Conservation (phyloP, 37 sponge, comb jelly and placozoan genomes). For the Beroe forskalii region DNA sequence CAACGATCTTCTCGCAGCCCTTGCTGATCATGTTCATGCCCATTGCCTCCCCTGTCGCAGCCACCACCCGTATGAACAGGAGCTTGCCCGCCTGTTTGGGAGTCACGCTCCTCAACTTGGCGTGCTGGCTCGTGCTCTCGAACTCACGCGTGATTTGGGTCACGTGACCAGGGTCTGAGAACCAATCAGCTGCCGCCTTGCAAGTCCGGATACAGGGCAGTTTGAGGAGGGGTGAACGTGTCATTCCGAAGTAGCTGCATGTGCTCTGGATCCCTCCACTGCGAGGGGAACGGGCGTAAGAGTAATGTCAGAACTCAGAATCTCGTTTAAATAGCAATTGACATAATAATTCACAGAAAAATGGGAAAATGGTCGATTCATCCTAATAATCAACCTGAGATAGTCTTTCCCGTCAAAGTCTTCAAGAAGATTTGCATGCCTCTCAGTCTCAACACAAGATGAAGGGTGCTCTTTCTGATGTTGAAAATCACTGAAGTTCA, state of each 20-base stretch:
- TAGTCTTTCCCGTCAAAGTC: too few species aligned
- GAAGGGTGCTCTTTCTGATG: too few species aligned
- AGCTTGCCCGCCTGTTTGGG: constrained; percentile 79
- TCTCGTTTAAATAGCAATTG: too few species aligned
- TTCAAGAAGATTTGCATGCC: too few species aligned
- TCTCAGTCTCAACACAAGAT: too few species aligned
- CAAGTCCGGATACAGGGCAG: constrained; percentile 77
- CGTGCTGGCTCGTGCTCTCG: constrained; percentile 77
- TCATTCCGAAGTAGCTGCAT: constrained; percentile 84
- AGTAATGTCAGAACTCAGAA: too few species aligned
- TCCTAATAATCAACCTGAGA: too few species aligned
- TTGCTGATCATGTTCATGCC: constrained; percentile 99
- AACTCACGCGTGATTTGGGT: constrained; percentile 68
- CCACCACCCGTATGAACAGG: constrained; percentile 84
- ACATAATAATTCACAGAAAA: too few species aligned
- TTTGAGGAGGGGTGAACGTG: constrained; percentile 84
- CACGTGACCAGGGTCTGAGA: constrained; percentile 77
- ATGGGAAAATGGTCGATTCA: too few species aligned
- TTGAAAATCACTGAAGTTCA: too few species aligned
- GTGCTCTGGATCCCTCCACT: constrained; percentile 81
- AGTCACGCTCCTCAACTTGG: constrained; percentile 71
- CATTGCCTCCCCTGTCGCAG: constrained; percentile 94
- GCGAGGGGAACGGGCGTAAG: too few species aligned
- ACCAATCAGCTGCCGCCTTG: constrained; percentile 77
- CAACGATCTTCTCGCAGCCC: constrained; percentile 79